Conservation (phyloP, 1,140 invertebrate genomes). For the Leptinotarsa defecta region DNA sequence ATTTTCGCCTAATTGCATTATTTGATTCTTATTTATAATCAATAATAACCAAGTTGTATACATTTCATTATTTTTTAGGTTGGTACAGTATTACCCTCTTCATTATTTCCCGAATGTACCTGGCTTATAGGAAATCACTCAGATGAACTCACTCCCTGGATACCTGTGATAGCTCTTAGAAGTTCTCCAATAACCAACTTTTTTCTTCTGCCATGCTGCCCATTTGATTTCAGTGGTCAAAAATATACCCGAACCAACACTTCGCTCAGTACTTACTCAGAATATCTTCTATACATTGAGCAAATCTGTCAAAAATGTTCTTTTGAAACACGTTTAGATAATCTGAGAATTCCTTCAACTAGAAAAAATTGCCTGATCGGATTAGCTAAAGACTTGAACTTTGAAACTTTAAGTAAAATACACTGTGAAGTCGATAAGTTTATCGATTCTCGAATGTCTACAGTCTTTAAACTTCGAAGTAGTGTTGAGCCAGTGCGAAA, state of each 20-base stretch:
- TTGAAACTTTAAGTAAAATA: constrained; percentile 52
- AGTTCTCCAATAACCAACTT: constrained; percentile 72
- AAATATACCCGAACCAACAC: constrained; percentile 77
- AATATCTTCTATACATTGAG: constrained; percentile 82
- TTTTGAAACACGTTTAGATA: constrained; percentile 78
- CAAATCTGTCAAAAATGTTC: constrained; percentile 74
- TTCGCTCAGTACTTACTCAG: constrained; percentile 75
- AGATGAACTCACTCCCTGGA: constrained; percentile 97
- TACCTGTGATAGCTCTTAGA: constrained; percentile 87
- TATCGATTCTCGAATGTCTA: constrained; percentile 34
- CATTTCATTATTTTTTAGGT: constrained; percentile 40
- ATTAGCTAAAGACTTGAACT: constrained; percentile 59
- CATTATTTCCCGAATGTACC: constrained; percentile 77
- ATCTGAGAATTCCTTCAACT: constrained; percentile 93
- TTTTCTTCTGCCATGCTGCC: constrained; percentile 94
- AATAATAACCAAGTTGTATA: background rate
- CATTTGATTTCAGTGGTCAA: constrained; percentile 85
- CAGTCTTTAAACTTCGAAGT: constrained; percentile 68
- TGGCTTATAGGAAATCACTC: constrained; percentile 99
- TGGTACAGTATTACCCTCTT: constrained; percentile 60
- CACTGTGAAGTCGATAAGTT: constrained; percentile 47
- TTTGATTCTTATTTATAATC: too few species aligned
- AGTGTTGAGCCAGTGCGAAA: constrained; percentile 76
- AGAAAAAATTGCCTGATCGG: constrained; percentile 87
- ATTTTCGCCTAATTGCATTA: too few species aligned